Evolutionary conservation across 2,113 vertebrate genomes (phyloP).

Genomic region (Arizona elegans): DNA sequence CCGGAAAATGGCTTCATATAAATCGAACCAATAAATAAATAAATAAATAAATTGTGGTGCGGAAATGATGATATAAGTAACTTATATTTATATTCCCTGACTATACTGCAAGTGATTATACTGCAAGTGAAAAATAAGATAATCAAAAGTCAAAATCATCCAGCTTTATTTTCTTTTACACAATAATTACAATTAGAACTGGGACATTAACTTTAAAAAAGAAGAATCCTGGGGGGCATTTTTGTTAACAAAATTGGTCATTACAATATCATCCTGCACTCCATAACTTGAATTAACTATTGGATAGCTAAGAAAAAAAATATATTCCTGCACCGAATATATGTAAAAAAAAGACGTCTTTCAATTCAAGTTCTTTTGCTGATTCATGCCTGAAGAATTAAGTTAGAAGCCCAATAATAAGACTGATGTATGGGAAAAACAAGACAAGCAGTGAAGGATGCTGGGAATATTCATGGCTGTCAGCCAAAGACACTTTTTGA

Average conservation of each 20-base stretch:
- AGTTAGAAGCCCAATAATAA: not conserved
- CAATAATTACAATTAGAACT: not conserved
- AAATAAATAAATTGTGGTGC: too few relatives aligned
- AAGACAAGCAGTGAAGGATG: not conserved
- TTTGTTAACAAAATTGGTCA: not conserved
- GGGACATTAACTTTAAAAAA: not conserved
- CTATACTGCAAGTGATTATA: not conserved
- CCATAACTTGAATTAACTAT: slow-evolving; percentile 39
- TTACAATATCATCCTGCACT: not conserved
- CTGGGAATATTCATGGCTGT: slow-evolving; percentile 35
- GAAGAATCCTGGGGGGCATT: not conserved
- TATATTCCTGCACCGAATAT: slow-evolving; percentile 14
- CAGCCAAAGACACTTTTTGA: slow-evolving; percentile 86
- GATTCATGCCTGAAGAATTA: slow-evolving; percentile 29
- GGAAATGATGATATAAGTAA: not conserved
- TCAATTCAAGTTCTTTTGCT: not conserved
- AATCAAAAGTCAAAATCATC: not conserved
- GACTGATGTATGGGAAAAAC: not conserved
- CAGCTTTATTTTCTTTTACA: not conserved
- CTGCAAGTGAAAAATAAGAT: not conserved
- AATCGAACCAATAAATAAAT: too few relatives aligned
- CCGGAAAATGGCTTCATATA: too few relatives aligned
- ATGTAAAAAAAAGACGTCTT: not conserved
- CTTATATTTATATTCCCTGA: not conserved
- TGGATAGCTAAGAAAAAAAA: slow-evolving; percentile 17